phyloP scores from a whole-genome alignment of 2,113 vertebrate genomes.

The Lycaon pictus region DNA sequence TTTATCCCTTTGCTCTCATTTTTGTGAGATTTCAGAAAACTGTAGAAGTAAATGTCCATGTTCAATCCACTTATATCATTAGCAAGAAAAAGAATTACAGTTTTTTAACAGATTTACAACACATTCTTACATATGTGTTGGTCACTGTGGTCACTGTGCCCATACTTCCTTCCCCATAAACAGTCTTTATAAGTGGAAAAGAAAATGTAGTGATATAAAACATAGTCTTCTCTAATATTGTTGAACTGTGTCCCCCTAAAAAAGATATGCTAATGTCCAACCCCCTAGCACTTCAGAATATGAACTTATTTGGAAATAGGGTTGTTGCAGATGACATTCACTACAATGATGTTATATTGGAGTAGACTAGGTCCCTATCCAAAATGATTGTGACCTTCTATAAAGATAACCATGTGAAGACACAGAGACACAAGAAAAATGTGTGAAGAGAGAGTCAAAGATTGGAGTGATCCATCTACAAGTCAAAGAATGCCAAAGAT shows the following conservation, averaged over 20 bases:
- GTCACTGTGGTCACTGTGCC: not conserved
- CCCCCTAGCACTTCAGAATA: not conserved
- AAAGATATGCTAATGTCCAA: not conserved
- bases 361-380: not conserved
- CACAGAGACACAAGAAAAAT: not conserved
- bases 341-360: not conserved
- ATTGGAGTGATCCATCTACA: not conserved
- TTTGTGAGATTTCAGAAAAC: not conserved
- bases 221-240: not conserved
- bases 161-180: not conserved
- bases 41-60: not conserved
- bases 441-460: not conserved
- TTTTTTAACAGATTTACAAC: not conserved
- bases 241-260: not conserved
- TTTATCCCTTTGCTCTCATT: constrained; percentile 2
- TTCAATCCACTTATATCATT: not conserved
- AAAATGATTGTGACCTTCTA: not conserved
- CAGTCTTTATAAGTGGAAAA: not conserved
- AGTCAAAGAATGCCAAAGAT: not conserved
- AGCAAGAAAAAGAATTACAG: not conserved
- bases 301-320: not conserved
- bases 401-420: not conserved
- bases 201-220: not conserved
- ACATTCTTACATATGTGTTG: not conserved
- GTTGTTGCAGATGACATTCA: not conserved